Conservation (phyloP, 2,888 invertebrate genomes). For the Arge pagana region DNA sequence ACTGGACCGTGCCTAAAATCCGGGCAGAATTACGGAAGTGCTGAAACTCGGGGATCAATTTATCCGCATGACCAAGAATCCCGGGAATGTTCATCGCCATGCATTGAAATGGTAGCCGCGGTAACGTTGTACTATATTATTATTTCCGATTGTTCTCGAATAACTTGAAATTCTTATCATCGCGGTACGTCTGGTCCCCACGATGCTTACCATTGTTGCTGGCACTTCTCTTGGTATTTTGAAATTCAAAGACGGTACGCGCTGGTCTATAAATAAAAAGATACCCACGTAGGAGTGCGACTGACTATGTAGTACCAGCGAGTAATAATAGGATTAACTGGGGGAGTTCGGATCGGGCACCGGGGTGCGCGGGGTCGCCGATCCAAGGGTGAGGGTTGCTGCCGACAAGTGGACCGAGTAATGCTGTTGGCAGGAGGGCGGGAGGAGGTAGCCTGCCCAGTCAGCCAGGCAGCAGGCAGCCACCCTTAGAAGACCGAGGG, state of each 20-base stretch:
- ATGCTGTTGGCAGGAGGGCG: slow-evolving; percentile 40
- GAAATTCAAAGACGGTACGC: slow-evolving; percentile 4
- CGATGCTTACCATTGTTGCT: too few relatives aligned
- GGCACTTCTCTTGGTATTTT: not conserved
- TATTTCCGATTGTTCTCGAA: too few relatives aligned
- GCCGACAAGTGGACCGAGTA: slow-evolving; percentile 51
- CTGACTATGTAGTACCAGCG: slow-evolving; percentile 34
- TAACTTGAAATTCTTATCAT: too few relatives aligned
- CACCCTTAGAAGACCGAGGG: slow-evolving; percentile 18
- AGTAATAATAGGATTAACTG: slow-evolving; percentile 45
- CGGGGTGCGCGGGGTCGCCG: slow-evolving; percentile 29
- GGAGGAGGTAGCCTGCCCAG: too few relatives aligned
- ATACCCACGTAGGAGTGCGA: not conserved
- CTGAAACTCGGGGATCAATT: too few relatives aligned
- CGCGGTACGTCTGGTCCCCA: too few relatives aligned
- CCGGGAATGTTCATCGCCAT: too few relatives aligned
- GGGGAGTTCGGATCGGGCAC: slow-evolving; percentile 32
- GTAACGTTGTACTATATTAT: too few relatives aligned
- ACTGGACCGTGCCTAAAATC: too few relatives aligned
- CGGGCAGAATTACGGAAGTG: too few relatives aligned
- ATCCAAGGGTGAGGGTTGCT: slow-evolving; percentile 36
- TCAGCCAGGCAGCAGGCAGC: slow-evolving; percentile 22
- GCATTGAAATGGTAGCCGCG: too few relatives aligned
- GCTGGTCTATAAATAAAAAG: slow-evolving; percentile 11
- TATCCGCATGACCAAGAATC: too few relatives aligned